Percentiles rank a stretch among this genome's conserved stretches.
Conservation (phyloP, 1,140 invertebrate species). For the Bombus soroeensis region DNA sequence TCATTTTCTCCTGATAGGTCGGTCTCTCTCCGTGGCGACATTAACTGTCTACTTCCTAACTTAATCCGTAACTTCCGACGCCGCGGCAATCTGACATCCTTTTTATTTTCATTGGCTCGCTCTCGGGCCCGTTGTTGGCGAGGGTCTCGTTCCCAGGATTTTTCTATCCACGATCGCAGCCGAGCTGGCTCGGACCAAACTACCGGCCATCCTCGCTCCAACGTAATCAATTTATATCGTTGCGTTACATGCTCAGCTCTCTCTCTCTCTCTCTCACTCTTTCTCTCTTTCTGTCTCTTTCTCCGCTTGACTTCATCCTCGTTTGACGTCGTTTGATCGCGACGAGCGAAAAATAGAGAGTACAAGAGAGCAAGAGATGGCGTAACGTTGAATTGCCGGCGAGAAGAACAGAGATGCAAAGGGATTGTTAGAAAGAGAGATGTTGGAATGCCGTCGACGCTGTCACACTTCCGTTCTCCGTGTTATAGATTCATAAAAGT, state of each 20-base stretch:
- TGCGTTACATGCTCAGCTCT: conserved; percentile 73
- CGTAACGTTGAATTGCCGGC: conserved; percentile 66
- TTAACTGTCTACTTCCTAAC: conserved; percentile 84
- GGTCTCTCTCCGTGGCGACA: conserved; percentile 72
- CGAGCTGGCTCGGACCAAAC: conserved; percentile 65
- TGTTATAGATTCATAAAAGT: conserved; percentile 81
- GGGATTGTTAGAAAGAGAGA: conserved; percentile 47
- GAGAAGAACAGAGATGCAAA: neutral
- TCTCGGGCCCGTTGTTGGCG: conserved; percentile 72
- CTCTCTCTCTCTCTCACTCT: conserved; percentile 50
- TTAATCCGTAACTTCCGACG: conserved; percentile 84
- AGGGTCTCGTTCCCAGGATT: conserved; percentile 83
- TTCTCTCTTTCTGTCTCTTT: conserved; percentile 47
- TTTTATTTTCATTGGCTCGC: conserved; percentile 83
- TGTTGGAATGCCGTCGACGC: conserved; percentile 69
- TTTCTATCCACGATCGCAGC: conserved; percentile 79
- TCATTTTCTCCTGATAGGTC: conserved; percentile 23
- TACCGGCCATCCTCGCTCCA: conserved; percentile 68
- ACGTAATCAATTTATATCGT: conserved; percentile 83
- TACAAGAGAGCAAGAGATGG: neutral
- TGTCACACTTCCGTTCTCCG: conserved; percentile 80
- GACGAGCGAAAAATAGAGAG: conserved; percentile 11
- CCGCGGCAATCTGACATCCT: conserved; percentile 83
- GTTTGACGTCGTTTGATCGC: conserved; percentile 24
- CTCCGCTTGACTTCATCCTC: conserved; percentile 5